Evolutionary conservation across 1,140 invertebrate species (phyloP).

Genomic region (Drosophila ironensis): DNA sequence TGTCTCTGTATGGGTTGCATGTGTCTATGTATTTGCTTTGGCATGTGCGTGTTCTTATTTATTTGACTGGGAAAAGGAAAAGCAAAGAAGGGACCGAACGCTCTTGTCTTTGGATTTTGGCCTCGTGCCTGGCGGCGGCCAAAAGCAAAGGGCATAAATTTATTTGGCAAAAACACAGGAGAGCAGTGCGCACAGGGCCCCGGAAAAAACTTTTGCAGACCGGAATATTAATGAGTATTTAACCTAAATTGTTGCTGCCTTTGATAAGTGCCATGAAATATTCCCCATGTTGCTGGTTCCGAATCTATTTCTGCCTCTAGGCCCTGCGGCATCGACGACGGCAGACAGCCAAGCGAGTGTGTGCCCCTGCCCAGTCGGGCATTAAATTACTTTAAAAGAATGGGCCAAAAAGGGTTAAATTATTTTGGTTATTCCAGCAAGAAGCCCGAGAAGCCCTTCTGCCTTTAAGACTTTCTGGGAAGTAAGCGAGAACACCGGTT

Average conservation of each 20-base stretch:
- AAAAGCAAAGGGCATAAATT: conserved; percentile 71
- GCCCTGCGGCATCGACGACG: conserved; percentile 44
- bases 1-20: conserved; percentile 7
- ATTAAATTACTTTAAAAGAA: conserved; percentile 70
- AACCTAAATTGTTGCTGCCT: conserved; percentile 81
- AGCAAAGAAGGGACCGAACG: conserved; percentile 14
- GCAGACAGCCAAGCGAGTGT: conserved; percentile 29
- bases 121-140: conserved; percentile 56
- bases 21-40: conserved; percentile 17
- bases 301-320: conserved; percentile 14
- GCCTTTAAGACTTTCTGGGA: conserved; percentile 44
- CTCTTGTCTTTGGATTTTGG: conserved; percentile 40
- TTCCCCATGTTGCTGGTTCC: conserved; percentile 43
- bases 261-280: conserved; percentile 79
- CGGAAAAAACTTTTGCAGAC: conserved; percentile 69
- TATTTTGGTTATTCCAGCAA: conserved; percentile 52
- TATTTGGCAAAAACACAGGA: conserved; percentile 70
- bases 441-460: neutral
- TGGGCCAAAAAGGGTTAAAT: conserved; percentile 58
- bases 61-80: conserved; percentile 25
- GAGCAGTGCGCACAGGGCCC: neutral
- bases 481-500: conserved; percentile 28
- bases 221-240: conserved; percentile 81
- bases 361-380: conserved; percentile 28
- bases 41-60: conserved; percentile 56